A percentile compares a stretch with the other conserved stretches of the same genome.
phyloP scores from a whole-genome alignment of 2,797 vertebrate species.

The Alfaro cultratus region DNA sequence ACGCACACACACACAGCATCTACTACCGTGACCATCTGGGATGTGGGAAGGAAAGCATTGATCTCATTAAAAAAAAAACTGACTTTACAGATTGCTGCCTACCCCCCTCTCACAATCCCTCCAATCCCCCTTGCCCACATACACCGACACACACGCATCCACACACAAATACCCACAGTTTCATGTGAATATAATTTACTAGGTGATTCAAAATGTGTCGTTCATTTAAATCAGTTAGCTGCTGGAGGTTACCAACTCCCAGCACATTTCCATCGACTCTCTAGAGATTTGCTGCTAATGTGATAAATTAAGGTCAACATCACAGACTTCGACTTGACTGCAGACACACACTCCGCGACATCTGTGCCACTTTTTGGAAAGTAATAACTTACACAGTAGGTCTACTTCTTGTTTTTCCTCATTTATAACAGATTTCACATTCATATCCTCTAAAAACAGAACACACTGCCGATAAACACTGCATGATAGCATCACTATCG shows the following conservation, averaged over 20 bases:
- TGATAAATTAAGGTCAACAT: conserved; percentile 62
- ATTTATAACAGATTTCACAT: not conserved
- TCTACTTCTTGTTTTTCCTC: not conserved
- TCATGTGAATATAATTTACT: conserved; percentile 67
- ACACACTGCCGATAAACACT: not conserved
- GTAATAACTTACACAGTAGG: not conserved
- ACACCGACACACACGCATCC: not conserved
- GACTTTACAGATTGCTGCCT: conserved; percentile 48
- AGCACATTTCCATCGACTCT: conserved; percentile 52
- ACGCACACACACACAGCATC: conserved; percentile 23
- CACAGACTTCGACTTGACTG: conserved; percentile 14
- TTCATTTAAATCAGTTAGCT: conserved; percentile 76
- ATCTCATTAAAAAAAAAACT: conserved; percentile 61
- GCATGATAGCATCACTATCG: not conserved
- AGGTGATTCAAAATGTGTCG: conserved; percentile 68
- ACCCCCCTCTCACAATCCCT: not conserved
- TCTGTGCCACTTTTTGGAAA: not conserved
- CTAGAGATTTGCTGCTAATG: conserved; percentile 50
- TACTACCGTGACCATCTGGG: conserved; percentile 62
- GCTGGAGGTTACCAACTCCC: conserved; percentile 45
- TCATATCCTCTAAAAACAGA: not conserved
- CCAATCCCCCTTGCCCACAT: not conserved
- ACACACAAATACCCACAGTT: conserved; percentile 22
- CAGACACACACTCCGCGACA: not conserved
- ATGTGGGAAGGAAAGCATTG: conserved; percentile 59